Conservation (phyloP, 2,113 vertebrate species). For the rabbit (Oryctolagus cuniculus) region DNA sequence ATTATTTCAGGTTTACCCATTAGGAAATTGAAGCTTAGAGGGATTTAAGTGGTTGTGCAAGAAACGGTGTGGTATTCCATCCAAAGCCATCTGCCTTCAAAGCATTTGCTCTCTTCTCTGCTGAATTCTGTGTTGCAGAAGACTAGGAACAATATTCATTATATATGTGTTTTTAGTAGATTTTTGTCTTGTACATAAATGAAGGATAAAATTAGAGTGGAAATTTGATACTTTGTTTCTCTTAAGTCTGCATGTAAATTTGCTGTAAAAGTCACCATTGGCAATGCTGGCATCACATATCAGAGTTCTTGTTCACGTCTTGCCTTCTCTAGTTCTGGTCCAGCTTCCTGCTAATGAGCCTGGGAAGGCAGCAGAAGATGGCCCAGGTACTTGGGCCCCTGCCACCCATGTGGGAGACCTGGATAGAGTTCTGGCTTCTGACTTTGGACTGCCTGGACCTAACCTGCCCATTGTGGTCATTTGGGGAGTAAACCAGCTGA, state of each 20-base stretch:
- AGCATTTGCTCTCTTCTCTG: not conserved
- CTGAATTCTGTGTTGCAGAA: not conserved
- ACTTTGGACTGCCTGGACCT: too few relatives aligned
- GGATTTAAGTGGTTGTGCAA: not conserved
- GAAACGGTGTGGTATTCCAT: not conserved
- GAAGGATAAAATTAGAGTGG: conserved; percentile 3
- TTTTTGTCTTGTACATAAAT: not conserved
- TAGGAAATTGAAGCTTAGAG: not conserved
- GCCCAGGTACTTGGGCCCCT: too few relatives aligned
- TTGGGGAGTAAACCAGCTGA: too few relatives aligned
- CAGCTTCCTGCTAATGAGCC: too few relatives aligned
- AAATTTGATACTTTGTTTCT: not conserved
- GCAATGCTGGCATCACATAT: too few relatives aligned
- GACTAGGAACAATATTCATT: not conserved
- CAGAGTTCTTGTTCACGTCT: too few relatives aligned
- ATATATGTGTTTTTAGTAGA: not conserved
- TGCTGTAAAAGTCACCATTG: not conserved
- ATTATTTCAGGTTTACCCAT: conserved; percentile 37
- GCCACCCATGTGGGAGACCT: too few relatives aligned
- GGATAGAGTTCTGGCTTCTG: too few relatives aligned
- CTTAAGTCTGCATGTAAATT: not conserved
- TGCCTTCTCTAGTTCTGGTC: too few relatives aligned
- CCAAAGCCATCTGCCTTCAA: not conserved
- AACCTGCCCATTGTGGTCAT: too few relatives aligned
- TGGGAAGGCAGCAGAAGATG: too few relatives aligned